A percentile compares a stretch with the other conserved stretches of the same genome.
These are phyloP conservation scores for Pyrgus malvae DNA, from an alignment of 2,888 invertebrate species.

Conservation along the genomic window DNA sequence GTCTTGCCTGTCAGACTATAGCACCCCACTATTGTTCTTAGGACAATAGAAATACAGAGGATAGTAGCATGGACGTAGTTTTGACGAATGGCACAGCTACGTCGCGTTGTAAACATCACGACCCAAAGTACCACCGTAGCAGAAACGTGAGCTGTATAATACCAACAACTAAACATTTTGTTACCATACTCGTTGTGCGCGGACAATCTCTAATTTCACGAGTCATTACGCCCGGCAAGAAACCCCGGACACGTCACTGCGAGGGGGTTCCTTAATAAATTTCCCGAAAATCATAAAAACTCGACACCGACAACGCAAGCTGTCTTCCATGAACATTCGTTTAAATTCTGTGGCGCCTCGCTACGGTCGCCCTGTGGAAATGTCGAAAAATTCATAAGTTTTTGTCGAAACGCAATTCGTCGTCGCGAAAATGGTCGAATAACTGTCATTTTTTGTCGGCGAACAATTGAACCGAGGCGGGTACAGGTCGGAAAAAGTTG, in stretches of 20 bases:
- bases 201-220: slow-evolving; percentile 45
- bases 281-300: slow-evolving; percentile 48
- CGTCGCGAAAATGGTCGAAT: slow-evolving; percentile 51
- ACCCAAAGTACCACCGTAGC: slow-evolving; percentile 22
- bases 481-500: slow-evolving; percentile 49
- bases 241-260: slow-evolving; percentile 36
- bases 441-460: slow-evolving; percentile 56
- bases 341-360: slow-evolving; percentile 48
- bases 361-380: slow-evolving; percentile 46
- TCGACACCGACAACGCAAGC: slow-evolving; percentile 40
- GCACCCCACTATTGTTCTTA: slow-evolving; percentile 5
- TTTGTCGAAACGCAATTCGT: slow-evolving; percentile 50
- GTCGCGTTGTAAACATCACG: slow-evolving; percentile 30
- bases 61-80: neutral
- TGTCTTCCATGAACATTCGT: slow-evolving; percentile 49
- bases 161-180: slow-evolving; percentile 31
- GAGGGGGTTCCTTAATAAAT: slow-evolving; percentile 37
- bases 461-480: slow-evolving; percentile 48
- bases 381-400: slow-evolving; percentile 54
- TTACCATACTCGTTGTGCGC: slow-evolving; percentile 28
- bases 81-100: slow-evolving; percentile 22
- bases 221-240: slow-evolving; percentile 39
- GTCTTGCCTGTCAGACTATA: neutral
- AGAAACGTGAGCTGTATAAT: slow-evolving; percentile 35
- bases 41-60: neutral